phyloP scores from a whole-genome alignment of 2,113 vertebrate species.

The Hipposideros armiger region DNA sequence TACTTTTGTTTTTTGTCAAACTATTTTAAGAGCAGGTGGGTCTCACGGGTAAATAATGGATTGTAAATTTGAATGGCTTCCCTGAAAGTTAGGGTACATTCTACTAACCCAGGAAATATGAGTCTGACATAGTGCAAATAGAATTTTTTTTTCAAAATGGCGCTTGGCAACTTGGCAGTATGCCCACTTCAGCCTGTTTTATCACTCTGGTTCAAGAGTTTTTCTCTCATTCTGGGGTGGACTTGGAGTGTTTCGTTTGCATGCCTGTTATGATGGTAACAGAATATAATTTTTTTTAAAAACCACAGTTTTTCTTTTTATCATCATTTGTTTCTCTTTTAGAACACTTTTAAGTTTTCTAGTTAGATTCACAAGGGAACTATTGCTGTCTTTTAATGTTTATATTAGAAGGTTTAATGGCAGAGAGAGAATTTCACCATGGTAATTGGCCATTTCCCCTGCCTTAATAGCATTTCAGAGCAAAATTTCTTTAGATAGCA shows the following conservation, averaged over 20 bases:
- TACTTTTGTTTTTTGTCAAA: not conserved
- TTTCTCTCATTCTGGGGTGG: not conserved
- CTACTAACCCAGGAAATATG: constrained; percentile 69
- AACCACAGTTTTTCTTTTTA: constrained; percentile 33
- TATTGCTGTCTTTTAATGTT: constrained; percentile 60
- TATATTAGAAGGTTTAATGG: constrained; percentile 50
- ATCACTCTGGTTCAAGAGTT: not conserved
- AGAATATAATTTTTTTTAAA: not conserved
- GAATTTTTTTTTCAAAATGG: constrained; percentile 43
- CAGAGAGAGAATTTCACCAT: constrained; percentile 32
- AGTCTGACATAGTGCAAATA: constrained; percentile 55
- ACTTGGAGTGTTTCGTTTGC: constrained; percentile 28
- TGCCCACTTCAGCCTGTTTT: not conserved
- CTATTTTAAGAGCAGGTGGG: constrained; percentile 67
- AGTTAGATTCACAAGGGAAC: constrained; percentile 16
- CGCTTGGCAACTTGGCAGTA: constrained; percentile 47
- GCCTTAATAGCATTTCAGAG: constrained; percentile 39
- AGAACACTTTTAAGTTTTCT: constrained; percentile 44
- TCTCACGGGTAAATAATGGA: constrained; percentile 76
- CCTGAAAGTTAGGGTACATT: constrained; percentile 53
- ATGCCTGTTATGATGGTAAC: not conserved
- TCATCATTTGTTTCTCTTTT: constrained; percentile 38
- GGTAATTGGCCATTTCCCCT: constrained; percentile 43
- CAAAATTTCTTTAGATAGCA: not conserved
- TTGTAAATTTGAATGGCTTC: constrained; percentile 68